Percentiles rank a stretch among this genome's conserved stretches.
Evolutionary conservation across 1,140 invertebrate genomes (phyloP).

Genomic region (Meloidogyne hapla): DNA sequence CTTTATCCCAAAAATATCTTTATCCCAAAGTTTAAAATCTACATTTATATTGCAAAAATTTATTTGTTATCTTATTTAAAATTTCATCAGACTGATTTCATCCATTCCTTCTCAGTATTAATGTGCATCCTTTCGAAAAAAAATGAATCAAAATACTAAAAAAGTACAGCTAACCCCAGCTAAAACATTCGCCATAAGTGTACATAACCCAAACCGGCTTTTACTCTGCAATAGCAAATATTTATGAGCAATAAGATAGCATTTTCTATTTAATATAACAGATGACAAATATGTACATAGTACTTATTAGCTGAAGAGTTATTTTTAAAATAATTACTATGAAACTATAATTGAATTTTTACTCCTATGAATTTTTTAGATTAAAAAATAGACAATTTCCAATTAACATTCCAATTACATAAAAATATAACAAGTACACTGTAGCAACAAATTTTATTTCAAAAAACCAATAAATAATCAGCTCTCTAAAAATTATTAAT

Average conservation of each 20-base stretch:
- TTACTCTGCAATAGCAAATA: not conserved
- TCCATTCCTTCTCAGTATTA: not conserved
- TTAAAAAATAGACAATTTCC: too few species aligned
- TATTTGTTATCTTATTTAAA: not conserved
- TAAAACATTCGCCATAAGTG: not conserved
- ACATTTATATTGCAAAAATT: not conserved
- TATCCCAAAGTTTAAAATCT: too few species aligned
- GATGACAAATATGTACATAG: not conserved
- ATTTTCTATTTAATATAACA: not conserved
- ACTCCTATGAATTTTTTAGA: too few species aligned
- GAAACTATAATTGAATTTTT: too few species aligned
- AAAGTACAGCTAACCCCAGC: not conserved
- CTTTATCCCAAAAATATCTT: too few species aligned
- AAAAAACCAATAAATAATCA: not conserved
- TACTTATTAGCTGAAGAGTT: not conserved
- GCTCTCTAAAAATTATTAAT: not conserved
- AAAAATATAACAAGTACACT: too few species aligned
- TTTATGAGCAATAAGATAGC: not conserved
- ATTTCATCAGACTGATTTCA: not conserved
- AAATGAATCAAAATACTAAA: not conserved
- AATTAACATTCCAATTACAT: too few species aligned
- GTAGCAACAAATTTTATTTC: not conserved
- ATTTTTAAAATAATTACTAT: too few species aligned
- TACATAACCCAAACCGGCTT: not conserved
- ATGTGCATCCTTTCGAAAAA: not conserved